Evolutionary conservation across 2,888 invertebrate species (phyloP).

Genomic region (Thumatha senex): DNA sequence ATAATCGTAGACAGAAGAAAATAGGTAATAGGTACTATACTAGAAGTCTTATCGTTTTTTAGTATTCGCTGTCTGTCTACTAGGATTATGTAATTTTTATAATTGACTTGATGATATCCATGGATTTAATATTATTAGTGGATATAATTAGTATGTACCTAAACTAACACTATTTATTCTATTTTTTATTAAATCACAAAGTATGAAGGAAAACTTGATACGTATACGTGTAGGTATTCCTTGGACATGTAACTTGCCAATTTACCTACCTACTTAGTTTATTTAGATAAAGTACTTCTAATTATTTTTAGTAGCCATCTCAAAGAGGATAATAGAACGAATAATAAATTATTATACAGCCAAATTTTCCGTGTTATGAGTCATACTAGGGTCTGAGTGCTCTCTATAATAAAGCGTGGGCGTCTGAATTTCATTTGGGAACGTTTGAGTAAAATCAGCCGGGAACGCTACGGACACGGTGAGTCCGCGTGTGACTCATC

Average conservation of each 20-base stretch:
- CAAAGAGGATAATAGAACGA: background rate
- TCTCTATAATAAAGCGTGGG: constrained; percentile 36
- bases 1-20: too few species aligned
- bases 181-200: too few species aligned
- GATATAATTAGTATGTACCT: background rate
- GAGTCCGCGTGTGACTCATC: constrained; percentile 35
- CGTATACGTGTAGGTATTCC: too few species aligned
- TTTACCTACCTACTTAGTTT: too few species aligned
- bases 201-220: too few species aligned
- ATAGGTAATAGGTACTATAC: too few species aligned
- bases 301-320: background rate
- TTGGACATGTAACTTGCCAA: too few species aligned
- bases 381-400: constrained; percentile 41
- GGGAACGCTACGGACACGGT: constrained; percentile 11
- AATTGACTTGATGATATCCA: too few species aligned
- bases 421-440: constrained; percentile 42
- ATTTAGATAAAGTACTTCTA: too few species aligned
- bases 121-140: too few species aligned
- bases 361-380: constrained; percentile 34
- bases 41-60: too few species aligned
- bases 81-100: background rate
- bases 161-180: background rate
- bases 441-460: constrained; percentile 35
- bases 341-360: constrained; percentile 8
- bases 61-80: too few species aligned